A percentile compares a stretch with the other conserved stretches of the same genome.
Conservation (phyloP, 2,113 vertebrate genomes). For the Phoenicopterus ruber region DNA sequence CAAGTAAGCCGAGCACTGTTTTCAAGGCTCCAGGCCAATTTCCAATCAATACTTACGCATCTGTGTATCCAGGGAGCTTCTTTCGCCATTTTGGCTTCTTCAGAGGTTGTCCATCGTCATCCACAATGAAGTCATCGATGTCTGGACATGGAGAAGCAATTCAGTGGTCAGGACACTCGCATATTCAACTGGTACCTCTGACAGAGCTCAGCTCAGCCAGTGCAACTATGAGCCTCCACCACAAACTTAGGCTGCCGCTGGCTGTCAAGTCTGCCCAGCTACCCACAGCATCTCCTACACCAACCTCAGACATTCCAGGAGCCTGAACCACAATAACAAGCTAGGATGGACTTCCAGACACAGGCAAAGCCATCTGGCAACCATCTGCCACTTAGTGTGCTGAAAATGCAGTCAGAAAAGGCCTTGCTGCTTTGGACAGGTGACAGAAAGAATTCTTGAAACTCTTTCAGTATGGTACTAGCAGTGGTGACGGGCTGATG, state of each 20-base stretch:
- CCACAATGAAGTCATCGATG: conserved; percentile 97
- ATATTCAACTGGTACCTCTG: not conserved
- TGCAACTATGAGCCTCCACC: not conserved
- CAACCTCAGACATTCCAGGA: not conserved
- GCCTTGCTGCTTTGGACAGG: not conserved
- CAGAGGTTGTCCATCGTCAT: conserved; percentile 94
- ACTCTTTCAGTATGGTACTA: not conserved
- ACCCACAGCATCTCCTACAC: not conserved
- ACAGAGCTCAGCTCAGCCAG: not conserved
- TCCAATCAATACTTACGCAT: conserved; percentile 83
- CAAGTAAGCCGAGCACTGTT: not conserved
- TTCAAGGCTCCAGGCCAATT: not conserved
- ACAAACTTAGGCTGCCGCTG: not conserved
- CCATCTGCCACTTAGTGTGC: not conserved
- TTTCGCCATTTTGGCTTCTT: conserved; percentile 94
- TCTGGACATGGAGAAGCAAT: conserved; percentile 70
- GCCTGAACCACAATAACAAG: not conserved
- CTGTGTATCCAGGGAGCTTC: conserved; percentile 94
- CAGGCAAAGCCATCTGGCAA: not conserved
- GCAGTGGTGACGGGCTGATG: not conserved
- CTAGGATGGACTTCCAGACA: not conserved
- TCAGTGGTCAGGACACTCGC: not conserved
- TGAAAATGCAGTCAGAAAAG: not conserved
- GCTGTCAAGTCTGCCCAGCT: not conserved
- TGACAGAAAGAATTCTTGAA: not conserved